Percentiles rank a stretch among this genome's conserved stretches.
These are phyloP conservation scores for Andricus grossulariae DNA, from an alignment of 1,140 invertebrate species.

Conservation along the genomic window DNA sequence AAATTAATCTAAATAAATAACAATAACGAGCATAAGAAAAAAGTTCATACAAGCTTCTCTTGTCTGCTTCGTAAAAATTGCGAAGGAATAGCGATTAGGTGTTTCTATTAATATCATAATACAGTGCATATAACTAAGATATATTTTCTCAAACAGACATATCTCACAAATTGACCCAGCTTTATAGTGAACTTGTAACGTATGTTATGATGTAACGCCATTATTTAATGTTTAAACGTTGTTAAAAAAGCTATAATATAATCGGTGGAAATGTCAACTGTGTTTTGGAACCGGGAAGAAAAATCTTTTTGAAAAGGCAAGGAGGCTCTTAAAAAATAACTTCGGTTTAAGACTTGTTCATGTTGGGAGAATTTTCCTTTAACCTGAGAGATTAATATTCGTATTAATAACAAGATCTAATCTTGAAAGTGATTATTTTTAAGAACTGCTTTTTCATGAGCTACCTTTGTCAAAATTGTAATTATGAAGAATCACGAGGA, in stretches of 20 bases:
- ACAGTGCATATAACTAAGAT: constrained; percentile 57
- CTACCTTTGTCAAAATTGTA: not conserved
- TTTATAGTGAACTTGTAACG: constrained; percentile 59
- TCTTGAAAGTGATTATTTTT: no score
- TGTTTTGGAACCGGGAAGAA: constrained; percentile 1
- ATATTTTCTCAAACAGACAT: constrained; percentile 73
- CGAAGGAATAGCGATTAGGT: constrained; percentile 53
- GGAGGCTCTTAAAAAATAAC: no score
- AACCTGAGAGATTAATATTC: no score
- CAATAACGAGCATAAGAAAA: constrained; percentile 10
- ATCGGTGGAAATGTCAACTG: constrained; percentile 17
- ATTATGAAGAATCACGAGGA: not conserved
- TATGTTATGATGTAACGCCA: constrained; percentile 38
- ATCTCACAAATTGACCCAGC: constrained; percentile 67
- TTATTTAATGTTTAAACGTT: constrained; percentile 45
- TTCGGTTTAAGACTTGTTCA: no score
- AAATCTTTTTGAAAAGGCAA: no score
- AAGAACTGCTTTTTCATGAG: not conserved
- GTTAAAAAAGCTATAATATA: constrained; percentile 30
- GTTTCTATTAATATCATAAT: constrained; percentile 58
- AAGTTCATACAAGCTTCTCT: constrained; percentile 47
- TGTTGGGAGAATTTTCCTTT: no score
- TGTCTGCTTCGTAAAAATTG: constrained; percentile 55
- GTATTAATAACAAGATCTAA: no score
- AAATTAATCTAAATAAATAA: constrained; percentile 33